These are phyloP conservation scores for Atherinomorus stipes DNA, from an alignment of 2,113 vertebrate genomes.

Conservation along the genomic window DNA sequence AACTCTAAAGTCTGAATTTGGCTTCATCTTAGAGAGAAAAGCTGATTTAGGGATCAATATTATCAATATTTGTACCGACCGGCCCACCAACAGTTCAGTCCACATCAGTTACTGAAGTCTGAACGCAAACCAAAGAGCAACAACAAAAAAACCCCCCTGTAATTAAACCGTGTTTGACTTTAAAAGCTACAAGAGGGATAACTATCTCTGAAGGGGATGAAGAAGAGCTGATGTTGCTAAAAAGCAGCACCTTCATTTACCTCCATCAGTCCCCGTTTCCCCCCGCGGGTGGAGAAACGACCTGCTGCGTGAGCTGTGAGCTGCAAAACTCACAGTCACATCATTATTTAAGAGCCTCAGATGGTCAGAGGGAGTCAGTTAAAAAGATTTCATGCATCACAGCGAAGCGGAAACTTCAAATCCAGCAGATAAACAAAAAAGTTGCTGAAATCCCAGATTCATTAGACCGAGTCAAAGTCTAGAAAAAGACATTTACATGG, in stretches of 20 bases:
- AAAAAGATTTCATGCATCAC: conserved; percentile 40
- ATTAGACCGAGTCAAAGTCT: not conserved
- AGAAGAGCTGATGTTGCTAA: conserved; percentile 20
- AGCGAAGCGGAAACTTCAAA: conserved; percentile 15
- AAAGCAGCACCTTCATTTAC: conserved; percentile 32
- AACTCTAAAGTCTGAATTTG: no score
- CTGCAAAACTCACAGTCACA: conserved; percentile 38
- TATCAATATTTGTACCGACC: no score
- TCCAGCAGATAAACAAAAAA: conserved; percentile 31
- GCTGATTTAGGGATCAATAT: no score
- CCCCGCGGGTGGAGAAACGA: conserved; percentile 41
- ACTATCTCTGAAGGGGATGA: not conserved
- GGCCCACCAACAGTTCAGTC: no score
- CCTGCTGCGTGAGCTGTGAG: conserved; percentile 58
- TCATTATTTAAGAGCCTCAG: conserved; percentile 58
- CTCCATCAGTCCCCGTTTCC: conserved; percentile 38
- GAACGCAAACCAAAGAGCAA: no score
- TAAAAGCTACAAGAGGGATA: not conserved
- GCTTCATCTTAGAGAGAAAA: no score
- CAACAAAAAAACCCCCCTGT: no score
- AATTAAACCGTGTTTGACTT: not conserved
- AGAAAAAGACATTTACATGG: not conserved
- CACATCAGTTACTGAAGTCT: no score
- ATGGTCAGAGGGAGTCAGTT: conserved; percentile 51
- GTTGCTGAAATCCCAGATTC: conserved; percentile 14